Conservation (phyloP, 2,888 invertebrate species). For the Drosophila subquinaria region DNA sequence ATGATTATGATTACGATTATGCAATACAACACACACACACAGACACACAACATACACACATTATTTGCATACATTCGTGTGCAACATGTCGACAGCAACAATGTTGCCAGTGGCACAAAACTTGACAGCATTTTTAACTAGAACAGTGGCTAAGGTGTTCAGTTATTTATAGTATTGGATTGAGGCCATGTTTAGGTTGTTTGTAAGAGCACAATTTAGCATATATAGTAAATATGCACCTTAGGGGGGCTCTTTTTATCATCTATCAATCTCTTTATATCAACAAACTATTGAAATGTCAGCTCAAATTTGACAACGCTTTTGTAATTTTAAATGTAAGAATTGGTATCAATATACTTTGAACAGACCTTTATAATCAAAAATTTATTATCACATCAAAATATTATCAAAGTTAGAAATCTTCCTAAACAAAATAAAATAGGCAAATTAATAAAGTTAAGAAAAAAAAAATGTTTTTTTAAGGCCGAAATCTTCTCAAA, state of each 20-base stretch:
- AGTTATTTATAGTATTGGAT: neutral
- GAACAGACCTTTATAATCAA: too few relatives aligned
- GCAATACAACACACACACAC: slow-evolving; percentile 14
- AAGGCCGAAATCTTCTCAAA: neutral
- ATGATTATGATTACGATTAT: slow-evolving; percentile 19
- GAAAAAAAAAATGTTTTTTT: too few relatives aligned
- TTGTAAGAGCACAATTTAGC: neutral
- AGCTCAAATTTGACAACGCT: too few relatives aligned
- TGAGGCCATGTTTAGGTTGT: neutral
- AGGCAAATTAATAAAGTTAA: too few relatives aligned
- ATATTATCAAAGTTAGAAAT: too few relatives aligned
- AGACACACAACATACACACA: neutral
- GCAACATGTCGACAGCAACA: slow-evolving; percentile 41
- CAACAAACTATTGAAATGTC: too few relatives aligned
- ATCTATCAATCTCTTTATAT: too few relatives aligned
- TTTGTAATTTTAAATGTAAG: too few relatives aligned
- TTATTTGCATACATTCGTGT: neutral
- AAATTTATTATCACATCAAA: too few relatives aligned
- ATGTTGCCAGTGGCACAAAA: slow-evolving; percentile 38
- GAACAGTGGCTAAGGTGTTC: neutral
- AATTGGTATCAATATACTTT: too few relatives aligned
- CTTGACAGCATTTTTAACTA: slow-evolving; percentile 3
- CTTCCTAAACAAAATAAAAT: too few relatives aligned
- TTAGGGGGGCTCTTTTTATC: too few relatives aligned
- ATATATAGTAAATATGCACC: neutral